A percentile compares a stretch with the other conserved stretches of the same genome.
Conservation (phyloP, 2,888 invertebrate species). For the Orthosia gracilis region DNA sequence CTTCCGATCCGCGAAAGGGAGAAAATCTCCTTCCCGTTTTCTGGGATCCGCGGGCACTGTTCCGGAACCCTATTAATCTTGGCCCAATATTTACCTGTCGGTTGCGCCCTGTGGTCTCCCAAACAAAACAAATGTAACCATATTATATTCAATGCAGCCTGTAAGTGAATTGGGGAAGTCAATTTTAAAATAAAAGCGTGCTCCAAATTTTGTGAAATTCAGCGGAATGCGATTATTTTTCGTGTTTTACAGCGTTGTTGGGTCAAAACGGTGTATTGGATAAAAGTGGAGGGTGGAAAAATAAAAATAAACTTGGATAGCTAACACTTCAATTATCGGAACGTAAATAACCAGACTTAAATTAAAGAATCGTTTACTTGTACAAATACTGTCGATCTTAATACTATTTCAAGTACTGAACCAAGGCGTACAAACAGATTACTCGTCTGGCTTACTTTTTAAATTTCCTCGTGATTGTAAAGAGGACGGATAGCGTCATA, state of each 20-base stretch:
- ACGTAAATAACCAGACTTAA: constrained; percentile 46
- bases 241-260: background rate
- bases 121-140: constrained; percentile 64
- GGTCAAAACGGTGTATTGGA: constrained; percentile 10
- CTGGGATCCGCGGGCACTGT: constrained; percentile 81
- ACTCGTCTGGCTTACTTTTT: constrained; percentile 75
- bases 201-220: constrained; percentile 30
- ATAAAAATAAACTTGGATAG: constrained; percentile 17
- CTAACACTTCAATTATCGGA: constrained; percentile 29
- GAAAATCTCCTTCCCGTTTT: constrained; percentile 86
- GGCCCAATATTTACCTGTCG: constrained; percentile 80
- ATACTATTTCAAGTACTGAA: constrained; percentile 71
- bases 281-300: background rate
- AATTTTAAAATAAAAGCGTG: constrained; percentile 12
- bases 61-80: constrained; percentile 79
- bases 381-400: constrained; percentile 55
- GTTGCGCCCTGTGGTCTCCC: constrained; percentile 56
- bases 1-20: constrained; percentile 89
- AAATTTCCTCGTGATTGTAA: constrained; percentile 81
- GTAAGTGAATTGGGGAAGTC: constrained; percentile 24
- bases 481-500: constrained; percentile 78
- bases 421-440: constrained; percentile 60
- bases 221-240: constrained; percentile 27
- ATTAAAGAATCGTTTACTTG: constrained; percentile 55
- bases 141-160: constrained; percentile 51